Evolutionary conservation across 2,888 invertebrate genomes (phyloP).

Genomic region (Endomychus coccineus): DNA sequence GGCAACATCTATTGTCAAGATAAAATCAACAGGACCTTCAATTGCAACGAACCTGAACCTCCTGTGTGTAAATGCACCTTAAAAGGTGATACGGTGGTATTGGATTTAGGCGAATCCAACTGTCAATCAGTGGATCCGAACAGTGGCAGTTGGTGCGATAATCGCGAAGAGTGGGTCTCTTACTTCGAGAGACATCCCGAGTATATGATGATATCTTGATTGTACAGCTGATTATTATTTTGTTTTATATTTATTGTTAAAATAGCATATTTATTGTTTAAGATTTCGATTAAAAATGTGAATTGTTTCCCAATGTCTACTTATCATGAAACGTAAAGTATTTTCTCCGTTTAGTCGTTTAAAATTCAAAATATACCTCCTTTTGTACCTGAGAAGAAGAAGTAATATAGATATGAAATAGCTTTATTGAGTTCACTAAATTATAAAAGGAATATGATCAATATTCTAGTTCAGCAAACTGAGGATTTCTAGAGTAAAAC

Average conservation of each 20-base stretch:
- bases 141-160: constrained; percentile 9
- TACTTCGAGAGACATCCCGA: constrained; percentile 26
- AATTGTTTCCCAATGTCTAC: no score
- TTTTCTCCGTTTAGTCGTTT: no score
- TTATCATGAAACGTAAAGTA: no score
- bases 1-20: constrained; percentile 26
- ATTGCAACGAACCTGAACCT: constrained; percentile 1
- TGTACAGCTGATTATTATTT: not conserved
- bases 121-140: constrained; percentile 8
- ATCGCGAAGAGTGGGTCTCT: constrained; percentile 20
- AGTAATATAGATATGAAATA: no score
- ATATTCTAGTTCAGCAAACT: not conserved
- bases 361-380: no score
- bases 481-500: not conserved
- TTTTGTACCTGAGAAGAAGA: no score
- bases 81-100: not conserved
- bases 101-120: not conserved
- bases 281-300: not conserved
- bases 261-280: not conserved
- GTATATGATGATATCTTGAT: constrained; percentile 12
- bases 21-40: constrained; percentile 18
- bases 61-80: constrained; percentile 2
- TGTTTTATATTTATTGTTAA: not conserved
- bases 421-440: no score
- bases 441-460: not conserved